Conservation (phyloP, 2,797 vertebrate genomes). For the Sebastes steindachneri region DNA sequence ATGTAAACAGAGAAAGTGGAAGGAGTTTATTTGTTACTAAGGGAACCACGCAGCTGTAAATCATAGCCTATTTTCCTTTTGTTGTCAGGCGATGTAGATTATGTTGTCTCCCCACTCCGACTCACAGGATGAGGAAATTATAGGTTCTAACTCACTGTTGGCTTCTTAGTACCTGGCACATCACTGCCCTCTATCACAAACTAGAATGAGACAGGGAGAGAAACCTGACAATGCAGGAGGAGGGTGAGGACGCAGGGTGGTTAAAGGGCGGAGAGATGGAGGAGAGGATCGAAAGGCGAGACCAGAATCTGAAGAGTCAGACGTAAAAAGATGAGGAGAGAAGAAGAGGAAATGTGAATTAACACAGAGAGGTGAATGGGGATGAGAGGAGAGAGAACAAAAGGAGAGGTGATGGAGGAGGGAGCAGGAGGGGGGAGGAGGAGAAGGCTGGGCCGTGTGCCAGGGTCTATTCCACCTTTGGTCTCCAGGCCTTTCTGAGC, state of each 20-base stretch:
- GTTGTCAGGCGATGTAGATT: constrained; percentile 37
- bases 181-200: constrained; percentile 51
- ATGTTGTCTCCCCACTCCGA: constrained; percentile 29
- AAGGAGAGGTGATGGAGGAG: not conserved
- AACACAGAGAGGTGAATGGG: constrained; percentile 8
- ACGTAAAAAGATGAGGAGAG: constrained; percentile 19
- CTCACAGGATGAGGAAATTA: constrained; percentile 49
- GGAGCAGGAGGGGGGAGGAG: constrained; percentile 1
- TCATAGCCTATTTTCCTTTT: constrained; percentile 18
- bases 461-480: constrained; percentile 75
- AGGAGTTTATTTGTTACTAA: not conserved
- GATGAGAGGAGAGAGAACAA: constrained; percentile 13
- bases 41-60: constrained; percentile 17
- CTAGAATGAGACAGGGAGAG: constrained; percentile 2
- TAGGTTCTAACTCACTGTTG: constrained; percentile 44
- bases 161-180: constrained; percentile 42
- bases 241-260: not conserved
- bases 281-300: constrained; percentile 8
- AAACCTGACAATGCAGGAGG: not conserved
- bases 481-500: constrained; percentile 63
- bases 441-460: constrained; percentile 53
- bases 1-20: not conserved
- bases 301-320: constrained; percentile 5
- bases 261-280: not conserved
- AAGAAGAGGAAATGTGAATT: constrained; percentile 12